Evolutionary conservation across 1,140 invertebrate species (phyloP).

Genomic region (Drosophila erecta): DNA sequence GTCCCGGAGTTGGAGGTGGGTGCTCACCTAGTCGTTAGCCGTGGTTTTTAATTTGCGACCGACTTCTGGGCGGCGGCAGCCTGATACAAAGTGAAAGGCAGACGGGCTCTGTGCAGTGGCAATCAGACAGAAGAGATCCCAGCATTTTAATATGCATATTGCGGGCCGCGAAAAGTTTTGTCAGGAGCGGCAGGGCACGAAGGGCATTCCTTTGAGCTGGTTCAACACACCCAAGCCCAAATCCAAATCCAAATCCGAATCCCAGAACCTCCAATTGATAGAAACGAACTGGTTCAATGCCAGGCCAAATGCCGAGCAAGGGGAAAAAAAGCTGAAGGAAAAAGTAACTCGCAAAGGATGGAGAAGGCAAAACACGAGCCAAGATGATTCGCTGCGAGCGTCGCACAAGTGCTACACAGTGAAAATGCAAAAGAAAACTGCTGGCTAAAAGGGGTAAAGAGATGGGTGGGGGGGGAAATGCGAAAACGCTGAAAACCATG

Average conservation of each 20-base stretch:
- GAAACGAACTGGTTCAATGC: slow-evolving; percentile 43
- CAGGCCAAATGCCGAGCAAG: slow-evolving; percentile 20
- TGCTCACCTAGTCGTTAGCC: slow-evolving; percentile 45
- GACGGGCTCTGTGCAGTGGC: slow-evolving; percentile 52
- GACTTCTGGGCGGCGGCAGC: slow-evolving; percentile 10
- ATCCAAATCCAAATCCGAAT: not conserved
- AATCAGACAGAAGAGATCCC: slow-evolving; percentile 60
- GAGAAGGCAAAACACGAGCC: slow-evolving; percentile 13
- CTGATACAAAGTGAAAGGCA: slow-evolving; percentile 67
- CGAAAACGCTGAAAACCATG: slow-evolving; percentile 70
- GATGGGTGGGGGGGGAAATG: slow-evolving; percentile 20
- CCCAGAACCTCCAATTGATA: slow-evolving; percentile 37
- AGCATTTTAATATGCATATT: slow-evolving; percentile 76
- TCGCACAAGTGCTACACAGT: slow-evolving; percentile 36
- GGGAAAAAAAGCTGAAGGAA: slow-evolving; percentile 3
- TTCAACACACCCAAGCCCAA: not conserved
- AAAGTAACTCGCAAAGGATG: not conserved
- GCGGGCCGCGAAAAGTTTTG: slow-evolving; percentile 45
- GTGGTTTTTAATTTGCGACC: slow-evolving; percentile 69
- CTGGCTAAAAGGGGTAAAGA: slow-evolving; percentile 22
- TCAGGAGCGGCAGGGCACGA: slow-evolving; percentile 7
- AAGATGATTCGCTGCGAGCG: slow-evolving; percentile 44
- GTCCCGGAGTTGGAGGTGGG: not conserved
- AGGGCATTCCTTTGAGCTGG: slow-evolving; percentile 29
- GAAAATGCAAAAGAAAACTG: slow-evolving; percentile 48